A percentile compares a stretch with the other conserved stretches of the same genome.
These are phyloP conservation scores for Omphaloscelis lunosa DNA, from an alignment of 2,888 invertebrate genomes.

Conservation along the genomic window DNA sequence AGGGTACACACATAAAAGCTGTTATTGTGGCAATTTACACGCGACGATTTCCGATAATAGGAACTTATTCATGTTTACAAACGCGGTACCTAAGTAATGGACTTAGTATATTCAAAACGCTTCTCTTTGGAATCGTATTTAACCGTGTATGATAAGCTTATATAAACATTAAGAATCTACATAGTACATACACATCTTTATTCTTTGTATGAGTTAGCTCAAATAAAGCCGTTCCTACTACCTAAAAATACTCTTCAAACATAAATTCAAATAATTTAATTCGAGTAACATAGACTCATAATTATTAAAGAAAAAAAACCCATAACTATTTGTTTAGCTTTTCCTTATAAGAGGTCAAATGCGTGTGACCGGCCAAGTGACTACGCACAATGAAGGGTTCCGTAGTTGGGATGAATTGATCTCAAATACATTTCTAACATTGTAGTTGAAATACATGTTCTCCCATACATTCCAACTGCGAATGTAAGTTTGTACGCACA, in stretches of 20 bases:
- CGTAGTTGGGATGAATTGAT: no score
- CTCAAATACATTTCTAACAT: no score
- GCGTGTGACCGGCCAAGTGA: no score
- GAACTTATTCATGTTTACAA: constrained; percentile 48
- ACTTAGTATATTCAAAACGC: constrained; percentile 25
- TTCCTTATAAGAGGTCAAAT: no score
- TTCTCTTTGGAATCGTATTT: constrained; percentile 31
- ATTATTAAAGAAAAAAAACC: no score
- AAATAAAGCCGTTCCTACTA: constrained; percentile 18
- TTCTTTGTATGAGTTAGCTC: constrained; percentile 20
- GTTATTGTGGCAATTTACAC: constrained; percentile 58
- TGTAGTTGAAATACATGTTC: no score
- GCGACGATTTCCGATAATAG: constrained; percentile 56
- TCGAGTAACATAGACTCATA: no score
- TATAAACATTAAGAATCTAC: constrained; percentile 27
- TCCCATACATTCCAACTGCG: no score
- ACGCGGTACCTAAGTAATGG: constrained; percentile 5
- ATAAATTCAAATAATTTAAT: no score
- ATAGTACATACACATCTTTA: constrained; percentile 15
- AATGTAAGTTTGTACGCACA: no score
- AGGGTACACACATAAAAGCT: constrained; percentile 49
- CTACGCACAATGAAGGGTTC: no score
- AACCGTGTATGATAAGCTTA: constrained; percentile 26
- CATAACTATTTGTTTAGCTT: no score
- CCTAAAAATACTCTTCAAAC: constrained; percentile 1